Conservation (phyloP, 23 tunicate species). For the Ciona savignyi region DNA sequence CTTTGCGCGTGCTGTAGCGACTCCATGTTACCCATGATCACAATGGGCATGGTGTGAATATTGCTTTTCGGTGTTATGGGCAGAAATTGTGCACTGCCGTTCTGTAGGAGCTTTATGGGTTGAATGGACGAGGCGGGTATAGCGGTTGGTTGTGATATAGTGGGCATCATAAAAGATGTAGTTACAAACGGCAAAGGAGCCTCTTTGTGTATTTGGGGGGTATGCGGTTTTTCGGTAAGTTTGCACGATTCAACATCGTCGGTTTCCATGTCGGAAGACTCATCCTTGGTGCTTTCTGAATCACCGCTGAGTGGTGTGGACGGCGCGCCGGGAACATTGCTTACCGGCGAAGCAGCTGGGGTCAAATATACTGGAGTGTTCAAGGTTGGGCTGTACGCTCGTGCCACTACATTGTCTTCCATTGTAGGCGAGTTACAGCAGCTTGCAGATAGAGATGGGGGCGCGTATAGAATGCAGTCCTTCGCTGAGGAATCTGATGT, state of each 20-base stretch:
- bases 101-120: constrained; percentile 27
- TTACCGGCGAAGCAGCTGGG: constrained; percentile 70
- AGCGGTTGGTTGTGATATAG: constrained; percentile 40
- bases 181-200: background rate
- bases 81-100: constrained; percentile 40
- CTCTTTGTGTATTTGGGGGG: constrained; percentile 1
- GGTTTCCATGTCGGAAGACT: constrained; percentile 9
- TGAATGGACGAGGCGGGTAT: constrained; percentile 39
- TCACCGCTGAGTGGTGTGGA: background rate
- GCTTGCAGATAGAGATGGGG: constrained; percentile 50
- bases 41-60: constrained; percentile 94
- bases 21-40: constrained; percentile 86
- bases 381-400: constrained; percentile 20
- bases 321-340: constrained; percentile 1
- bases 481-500: constrained; percentile 33
- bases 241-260: constrained; percentile 13
- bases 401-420: constrained; percentile 5
- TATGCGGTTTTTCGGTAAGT: constrained; percentile 8
- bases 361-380: constrained; percentile 77
- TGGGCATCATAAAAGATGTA: constrained; percentile 5
- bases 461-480: constrained; percentile 21
- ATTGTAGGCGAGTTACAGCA: constrained; percentile 52
- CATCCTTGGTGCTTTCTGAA: background rate
- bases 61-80: constrained; percentile 60
- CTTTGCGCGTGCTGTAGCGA: constrained; percentile 59